Evolutionary conservation across 64 coral and sea anemone genomes (phyloP), one percentile per base, ranked within the genome.

Genomic region (Hydrozoanthus tunicans): DNA sequence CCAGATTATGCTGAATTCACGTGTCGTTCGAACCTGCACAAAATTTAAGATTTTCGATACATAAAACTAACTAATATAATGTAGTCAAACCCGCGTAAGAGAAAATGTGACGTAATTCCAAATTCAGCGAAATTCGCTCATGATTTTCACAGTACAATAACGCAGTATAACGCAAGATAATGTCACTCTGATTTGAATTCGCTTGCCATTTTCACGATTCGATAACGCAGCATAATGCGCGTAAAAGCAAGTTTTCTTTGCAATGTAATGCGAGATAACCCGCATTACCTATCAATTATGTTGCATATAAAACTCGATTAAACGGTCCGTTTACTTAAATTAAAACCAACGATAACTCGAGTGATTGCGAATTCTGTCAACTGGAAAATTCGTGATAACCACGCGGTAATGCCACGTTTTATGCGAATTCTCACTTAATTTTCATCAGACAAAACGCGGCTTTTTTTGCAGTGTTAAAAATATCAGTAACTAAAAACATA

Each of bases 121-220:
- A 43, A 43, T 43, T 43, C 32, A 43, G 32, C 32, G 32, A 43
- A 43, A 77, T 77, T 77, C 73, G 73, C 73, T 52, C 10, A 77
- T 77, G 73, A 77, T 77, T 77, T 77, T 77, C 73, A 77, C 73
- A 77, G 73, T 77, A 53, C 73, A 9, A 11, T 77, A 77, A 77
- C 73, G 73, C 73, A 77, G 43, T 53, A 77, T 77, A 11, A 77
- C 54, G 73, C 73, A 77, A 53, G 32, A 77, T 77, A 77, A 77
- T 77, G 73, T 13, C 73, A 14, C 73, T 77, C 27, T 77, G 54
- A 77, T 77, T 77, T 77, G 15, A 77, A 77, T 77, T 77, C 73
- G 73, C 73, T 77, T 53, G 1, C 54, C 32, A 77, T 77, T 77
- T 9, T 77, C 73, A 53, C 32, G 73, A 51, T 77, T 77, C 7